These are phyloP conservation scores for Microdon myrmicae DNA, from an alignment of 2,888 invertebrate genomes.

Conservation along the genomic window DNA sequence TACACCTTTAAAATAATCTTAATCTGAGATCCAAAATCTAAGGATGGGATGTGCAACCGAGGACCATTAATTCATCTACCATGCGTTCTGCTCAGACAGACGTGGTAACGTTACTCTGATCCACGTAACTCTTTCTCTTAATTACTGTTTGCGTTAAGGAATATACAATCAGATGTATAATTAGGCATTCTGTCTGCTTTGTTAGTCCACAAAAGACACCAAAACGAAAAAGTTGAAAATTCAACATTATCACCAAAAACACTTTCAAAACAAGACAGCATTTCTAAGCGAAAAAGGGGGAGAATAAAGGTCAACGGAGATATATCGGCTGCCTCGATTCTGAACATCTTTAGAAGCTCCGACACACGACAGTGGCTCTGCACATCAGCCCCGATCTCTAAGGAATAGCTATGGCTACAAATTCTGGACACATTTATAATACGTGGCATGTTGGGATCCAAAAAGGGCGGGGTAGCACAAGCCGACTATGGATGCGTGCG, in stretches of 20 bases:
- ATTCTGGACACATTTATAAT: slow-evolving; percentile 57
- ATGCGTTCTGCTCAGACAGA: slow-evolving; percentile 38
- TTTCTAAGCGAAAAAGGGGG: too few relatives aligned
- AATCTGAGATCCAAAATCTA: too few relatives aligned
- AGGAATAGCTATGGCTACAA: slow-evolving; percentile 56
- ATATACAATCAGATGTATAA: slow-evolving; percentile 54
- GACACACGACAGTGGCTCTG: slow-evolving; percentile 17
- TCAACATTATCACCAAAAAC: slow-evolving; percentile 40
- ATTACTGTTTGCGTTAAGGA: slow-evolving; percentile 58
- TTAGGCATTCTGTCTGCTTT: slow-evolving; percentile 46
- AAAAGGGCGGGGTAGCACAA: slow-evolving; percentile 65
- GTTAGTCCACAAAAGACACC: slow-evolving; percentile 11
- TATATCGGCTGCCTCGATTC: neutral
- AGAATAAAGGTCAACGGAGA: neutral
- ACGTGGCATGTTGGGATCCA: slow-evolving; percentile 58
- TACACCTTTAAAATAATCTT: too few relatives aligned
- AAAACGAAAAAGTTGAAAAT: too few relatives aligned
- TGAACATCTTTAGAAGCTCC: slow-evolving; percentile 41
- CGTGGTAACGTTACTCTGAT: slow-evolving; percentile 47
- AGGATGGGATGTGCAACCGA: slow-evolving; percentile 32
- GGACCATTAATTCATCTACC: slow-evolving; percentile 49
- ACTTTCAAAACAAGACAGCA: slow-evolving; percentile 14
- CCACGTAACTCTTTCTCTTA: slow-evolving; percentile 55
- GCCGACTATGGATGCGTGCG: slow-evolving; percentile 53
- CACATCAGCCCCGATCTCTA: slow-evolving; percentile 10